Percentiles rank a stretch among this genome's conserved stretches.
phyloP scores from a whole-genome alignment of 2,797 vertebrate species.

The Eulemur mongoz region DNA sequence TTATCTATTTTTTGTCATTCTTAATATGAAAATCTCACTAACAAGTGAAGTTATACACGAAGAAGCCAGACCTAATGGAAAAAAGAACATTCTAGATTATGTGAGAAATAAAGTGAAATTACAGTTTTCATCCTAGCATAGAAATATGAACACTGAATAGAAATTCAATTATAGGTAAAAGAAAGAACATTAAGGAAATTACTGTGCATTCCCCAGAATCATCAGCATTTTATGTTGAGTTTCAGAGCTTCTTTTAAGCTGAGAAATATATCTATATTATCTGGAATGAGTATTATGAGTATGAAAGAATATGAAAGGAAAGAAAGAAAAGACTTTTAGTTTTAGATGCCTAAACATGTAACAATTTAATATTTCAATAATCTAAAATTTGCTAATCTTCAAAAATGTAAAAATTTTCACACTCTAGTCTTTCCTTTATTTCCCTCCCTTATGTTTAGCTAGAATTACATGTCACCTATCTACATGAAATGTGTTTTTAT shows the following conservation, averaged over 20 bases:
- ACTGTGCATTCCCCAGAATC: background rate
- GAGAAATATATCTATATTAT: background rate
- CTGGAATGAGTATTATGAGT: background rate
- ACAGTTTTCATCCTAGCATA: background rate
- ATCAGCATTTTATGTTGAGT: slow-evolving; percentile 32
- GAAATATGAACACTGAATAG: slow-evolving; percentile 49
- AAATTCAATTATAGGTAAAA: slow-evolving; percentile 50
- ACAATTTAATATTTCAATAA: slow-evolving; percentile 25
- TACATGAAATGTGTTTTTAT: background rate
- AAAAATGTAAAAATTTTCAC: background rate
- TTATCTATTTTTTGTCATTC: slow-evolving; percentile 42
- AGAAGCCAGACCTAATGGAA: background rate
- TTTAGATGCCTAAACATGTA: background rate
- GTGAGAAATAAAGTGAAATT: slow-evolving; percentile 49
- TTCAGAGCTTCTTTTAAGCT: slow-evolving; percentile 39
- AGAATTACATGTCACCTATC: background rate
- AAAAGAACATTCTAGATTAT: slow-evolving; percentile 52
- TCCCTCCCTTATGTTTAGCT: background rate
- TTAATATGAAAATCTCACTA: slow-evolving; percentile 46
- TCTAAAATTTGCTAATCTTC: background rate
- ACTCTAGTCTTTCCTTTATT: background rate
- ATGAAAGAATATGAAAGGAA: background rate
- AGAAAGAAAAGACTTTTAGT: background rate
- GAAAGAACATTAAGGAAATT: slow-evolving; percentile 42
- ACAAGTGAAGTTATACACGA: slow-evolving; percentile 9